Evolutionary conservation across 2,797 vertebrate species (phyloP), one percentile per base, ranked within the genome.

Genomic region (Acestrorhynchus altus): DNA sequence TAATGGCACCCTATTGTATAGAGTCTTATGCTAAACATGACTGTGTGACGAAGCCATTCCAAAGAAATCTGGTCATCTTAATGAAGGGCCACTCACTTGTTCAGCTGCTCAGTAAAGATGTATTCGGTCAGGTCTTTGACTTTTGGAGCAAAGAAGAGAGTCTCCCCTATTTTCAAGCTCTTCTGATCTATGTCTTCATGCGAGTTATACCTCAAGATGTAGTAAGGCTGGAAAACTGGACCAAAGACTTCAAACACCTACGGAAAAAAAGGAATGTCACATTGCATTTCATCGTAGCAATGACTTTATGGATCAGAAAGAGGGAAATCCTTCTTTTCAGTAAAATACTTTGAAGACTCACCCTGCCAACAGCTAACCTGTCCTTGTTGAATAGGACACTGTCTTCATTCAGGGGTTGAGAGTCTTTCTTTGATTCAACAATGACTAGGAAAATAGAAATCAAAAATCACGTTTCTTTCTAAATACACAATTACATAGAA

Each of bases 171-270:
- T 54, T 91, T 93, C 73, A 99, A 90, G 26, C 87, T 91, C 83
- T 91, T 96, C 69, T 61, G 88, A 70, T 83, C 90, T 52, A 98
- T 92, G 52, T 98, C 94, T 0, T 95, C 94, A 56, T 80, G 75
- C 15, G 88, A 93, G 89, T 96, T 98, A 86, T 97, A 97, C 18
- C 96, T 93, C 68, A 99, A 68, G 28, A 96, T 91, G 60, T 98
- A 99, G 78, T 96, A 95, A 0, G 97, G 97, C 87, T 93, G 95
- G 74, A 90, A 90, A 68, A 99, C 97, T 0, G 96, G 97, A 18
- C 97, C 97, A 78, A 98, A 98, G 79, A 97, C 90, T 87, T 98
- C 97, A 88, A 97, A 98, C 84, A 98, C 91, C 97, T 98, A 65
- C 18, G 26, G 79, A 0, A 49, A 24, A 68, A 54, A 63, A 39